Percentiles rank a stretch among this genome's conserved stretches.
Conservation (phyloP, 2,797 vertebrate species). For the Esox lucius region DNA sequence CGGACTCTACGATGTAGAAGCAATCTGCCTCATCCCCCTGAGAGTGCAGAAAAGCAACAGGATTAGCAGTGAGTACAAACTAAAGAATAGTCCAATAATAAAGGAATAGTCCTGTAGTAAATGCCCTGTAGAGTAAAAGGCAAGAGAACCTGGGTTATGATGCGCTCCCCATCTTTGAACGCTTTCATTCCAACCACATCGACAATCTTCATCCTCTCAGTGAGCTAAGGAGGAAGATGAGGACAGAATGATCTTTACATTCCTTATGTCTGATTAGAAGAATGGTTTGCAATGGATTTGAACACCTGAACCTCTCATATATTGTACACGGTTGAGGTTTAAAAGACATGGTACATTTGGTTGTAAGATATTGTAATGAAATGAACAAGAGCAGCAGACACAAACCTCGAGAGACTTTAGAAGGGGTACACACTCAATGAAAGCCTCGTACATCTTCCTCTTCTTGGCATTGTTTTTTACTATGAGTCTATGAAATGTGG, state of each 20-base stretch:
- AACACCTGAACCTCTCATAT: not conserved
- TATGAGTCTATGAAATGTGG: slow-evolving; percentile 93
- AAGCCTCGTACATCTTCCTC: slow-evolving; percentile 88
- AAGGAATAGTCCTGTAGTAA: no score
- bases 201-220: slow-evolving; percentile 94
- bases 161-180: slow-evolving; percentile 84
- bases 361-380: not conserved
- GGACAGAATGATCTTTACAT: not conserved
- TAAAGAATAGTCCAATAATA: not conserved
- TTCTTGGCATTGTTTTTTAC: slow-evolving; percentile 95
- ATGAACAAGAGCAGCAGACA: not conserved
- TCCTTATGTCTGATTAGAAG: not conserved
- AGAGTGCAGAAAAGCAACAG: not conserved
- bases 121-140: no score
- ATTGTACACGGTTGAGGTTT: no score
- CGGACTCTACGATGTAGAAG: slow-evolving; percentile 93
- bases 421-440: slow-evolving; percentile 91
- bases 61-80: not conserved
- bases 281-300: not conserved
- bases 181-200: slow-evolving; percentile 86
- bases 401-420: slow-evolving; percentile 91
- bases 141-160: slow-evolving; percentile 77
- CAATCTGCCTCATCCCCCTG: slow-evolving; percentile 91
- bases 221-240: slow-evolving; percentile 65
- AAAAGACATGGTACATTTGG: not conserved